These are phyloP conservation scores for Eurois occulta DNA, from an alignment of 2,888 invertebrate genomes.

Conservation along the genomic window DNA sequence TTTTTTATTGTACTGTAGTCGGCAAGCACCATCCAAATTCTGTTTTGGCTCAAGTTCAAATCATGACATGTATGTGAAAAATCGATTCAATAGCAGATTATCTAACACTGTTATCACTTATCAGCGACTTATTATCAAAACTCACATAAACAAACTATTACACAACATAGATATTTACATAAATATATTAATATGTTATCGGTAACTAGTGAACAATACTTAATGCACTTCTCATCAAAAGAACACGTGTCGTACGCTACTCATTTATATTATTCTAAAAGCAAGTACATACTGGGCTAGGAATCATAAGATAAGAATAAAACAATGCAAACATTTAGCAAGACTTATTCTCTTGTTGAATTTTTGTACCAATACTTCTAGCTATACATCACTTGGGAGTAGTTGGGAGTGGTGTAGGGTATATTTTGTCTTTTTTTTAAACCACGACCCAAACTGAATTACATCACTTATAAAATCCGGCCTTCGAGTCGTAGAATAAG, in stretches of 20 bases:
- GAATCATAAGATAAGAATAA: background rate
- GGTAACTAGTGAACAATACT: slow-evolving; percentile 21
- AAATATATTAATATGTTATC: slow-evolving; percentile 41
- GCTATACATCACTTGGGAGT: background rate
- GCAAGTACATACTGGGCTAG: background rate
- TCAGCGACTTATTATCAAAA: slow-evolving; percentile 40
- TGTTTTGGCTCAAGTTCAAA: slow-evolving; percentile 27
- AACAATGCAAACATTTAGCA: background rate
- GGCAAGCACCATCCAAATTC: background rate
- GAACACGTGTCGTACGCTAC: slow-evolving; percentile 28
- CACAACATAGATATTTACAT: slow-evolving; percentile 22
- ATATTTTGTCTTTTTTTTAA: background rate
- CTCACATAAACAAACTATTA: slow-evolving; percentile 50
- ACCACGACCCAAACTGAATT: background rate
- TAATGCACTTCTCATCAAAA: slow-evolving; percentile 34
- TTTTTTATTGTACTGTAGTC: background rate
- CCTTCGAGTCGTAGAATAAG: too few species aligned
- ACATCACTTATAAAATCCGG: background rate
- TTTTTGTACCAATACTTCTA: background rate
- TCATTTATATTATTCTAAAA: background rate
- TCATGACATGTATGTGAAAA: slow-evolving; percentile 32
- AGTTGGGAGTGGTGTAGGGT: background rate
- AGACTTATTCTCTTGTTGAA: background rate
- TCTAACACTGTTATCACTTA: slow-evolving; percentile 32
- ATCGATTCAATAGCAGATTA: slow-evolving; percentile 49